Conservation (phyloP, 2,888 invertebrate genomes). For the Oscheius sp. region DNA sequence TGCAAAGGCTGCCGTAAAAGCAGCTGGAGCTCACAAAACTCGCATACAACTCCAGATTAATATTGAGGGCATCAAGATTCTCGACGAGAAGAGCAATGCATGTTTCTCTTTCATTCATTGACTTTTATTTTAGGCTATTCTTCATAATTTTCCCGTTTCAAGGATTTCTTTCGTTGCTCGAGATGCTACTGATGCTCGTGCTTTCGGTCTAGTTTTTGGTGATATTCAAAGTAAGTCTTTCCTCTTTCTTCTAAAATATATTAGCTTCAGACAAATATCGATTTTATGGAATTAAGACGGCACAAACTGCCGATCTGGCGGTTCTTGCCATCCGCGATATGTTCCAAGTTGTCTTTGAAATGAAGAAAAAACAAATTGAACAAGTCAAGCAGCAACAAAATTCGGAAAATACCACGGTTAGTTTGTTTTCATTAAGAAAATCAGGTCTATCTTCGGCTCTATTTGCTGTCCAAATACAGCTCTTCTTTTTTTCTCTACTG, state of each 20-base stretch:
- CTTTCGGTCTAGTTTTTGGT: constrained; percentile 97
- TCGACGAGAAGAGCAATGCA: constrained; percentile 79
- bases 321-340: constrained; percentile 96
- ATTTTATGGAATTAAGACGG: constrained; percentile 98
- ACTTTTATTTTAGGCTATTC: constrained; percentile 79
- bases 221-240: constrained; percentile 81
- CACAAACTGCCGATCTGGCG: constrained; percentile 77
- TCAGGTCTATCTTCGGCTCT: too few relatives aligned
- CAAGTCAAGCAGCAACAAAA: constrained; percentile 80
- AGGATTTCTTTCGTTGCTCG: constrained; percentile 98
- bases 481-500: background rate
- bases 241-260: background rate
- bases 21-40: constrained; percentile 96
- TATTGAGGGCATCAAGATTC: constrained; percentile 89
- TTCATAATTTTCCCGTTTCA: constrained; percentile 96
- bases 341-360: constrained; percentile 94
- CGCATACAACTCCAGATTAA: constrained; percentile 93
- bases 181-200: constrained; percentile 94
- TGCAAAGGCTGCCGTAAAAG: constrained; percentile 80
- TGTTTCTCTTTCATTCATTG: background rate
- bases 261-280: constrained; percentile 79
- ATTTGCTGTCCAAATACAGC: too few relatives aligned
- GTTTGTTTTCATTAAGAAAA: too few relatives aligned
- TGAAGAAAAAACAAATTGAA: constrained; percentile 97
- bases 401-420: background rate